Evolutionary conservation across 2,888 invertebrate genomes (phyloP).

Genomic region (Oscheius sp.): DNA sequence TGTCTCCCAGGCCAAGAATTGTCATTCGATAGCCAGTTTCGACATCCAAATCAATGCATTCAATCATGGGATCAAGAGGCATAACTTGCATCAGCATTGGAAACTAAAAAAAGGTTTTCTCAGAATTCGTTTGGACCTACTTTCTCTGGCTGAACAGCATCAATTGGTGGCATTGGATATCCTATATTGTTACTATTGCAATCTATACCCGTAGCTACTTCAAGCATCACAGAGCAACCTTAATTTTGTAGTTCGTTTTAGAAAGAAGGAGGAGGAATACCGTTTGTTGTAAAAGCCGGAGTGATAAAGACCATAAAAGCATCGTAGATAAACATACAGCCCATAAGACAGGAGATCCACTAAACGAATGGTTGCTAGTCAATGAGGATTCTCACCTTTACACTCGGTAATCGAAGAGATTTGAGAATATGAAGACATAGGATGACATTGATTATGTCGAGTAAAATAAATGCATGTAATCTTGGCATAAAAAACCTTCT

Average conservation of each 20-base stretch:
- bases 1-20: slow-evolving; percentile 76
- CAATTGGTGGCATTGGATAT: slow-evolving; percentile 60
- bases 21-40: slow-evolving; percentile 59
- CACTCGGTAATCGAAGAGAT: slow-evolving; percentile 73
- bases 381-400: slow-evolving; percentile 70
- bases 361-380: slow-evolving; percentile 62
- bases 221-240: slow-evolving; percentile 76
- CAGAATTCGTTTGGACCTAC: slow-evolving; percentile 24
- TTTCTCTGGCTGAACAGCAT: slow-evolving; percentile 44
- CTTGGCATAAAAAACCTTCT: too few species aligned
- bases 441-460: slow-evolving; percentile 71
- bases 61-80: slow-evolving; percentile 70
- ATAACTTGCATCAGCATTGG: slow-evolving; percentile 75
- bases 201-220: slow-evolving; percentile 71
- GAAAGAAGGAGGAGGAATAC: too few species aligned
- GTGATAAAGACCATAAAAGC: slow-evolving; percentile 77
- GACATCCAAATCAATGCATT: slow-evolving; percentile 60
- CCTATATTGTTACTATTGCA: slow-evolving; percentile 38
- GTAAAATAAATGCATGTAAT: slow-evolving; percentile 72
- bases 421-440: slow-evolving; percentile 74
- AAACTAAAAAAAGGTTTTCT: slow-evolving; percentile 68
- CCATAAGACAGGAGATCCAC: slow-evolving; percentile 73
- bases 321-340: slow-evolving; percentile 75
- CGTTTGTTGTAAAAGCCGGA: slow-evolving; percentile 73
- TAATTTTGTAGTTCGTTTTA: too few species aligned